Percentiles rank a stretch among this genome's conserved stretches.
Evolutionary conservation across 2,797 vertebrate genomes (phyloP).

Genomic region (Cryptoblepharus egeriae): DNA sequence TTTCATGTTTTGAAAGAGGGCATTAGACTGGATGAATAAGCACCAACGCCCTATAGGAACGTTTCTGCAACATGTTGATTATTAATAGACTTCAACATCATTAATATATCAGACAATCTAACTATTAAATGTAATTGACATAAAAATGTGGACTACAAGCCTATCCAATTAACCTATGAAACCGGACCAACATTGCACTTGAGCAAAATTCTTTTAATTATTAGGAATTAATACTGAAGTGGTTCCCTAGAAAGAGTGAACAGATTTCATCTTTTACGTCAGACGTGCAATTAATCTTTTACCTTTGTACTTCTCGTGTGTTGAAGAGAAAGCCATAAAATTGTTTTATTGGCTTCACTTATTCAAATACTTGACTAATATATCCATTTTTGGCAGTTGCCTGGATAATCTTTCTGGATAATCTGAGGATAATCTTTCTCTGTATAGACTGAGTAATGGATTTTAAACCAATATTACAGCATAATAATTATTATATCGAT

Average conservation of each 20-base stretch:
- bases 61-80: neutral
- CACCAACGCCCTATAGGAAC: neutral
- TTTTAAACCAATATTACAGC: neutral
- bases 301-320: neutral
- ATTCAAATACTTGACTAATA: neutral
- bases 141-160: neutral
- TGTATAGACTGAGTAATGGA: neutral
- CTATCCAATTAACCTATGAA: neutral
- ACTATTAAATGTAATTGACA: neutral
- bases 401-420: neutral
- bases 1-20: neutral
- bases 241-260: constrained; percentile 16
- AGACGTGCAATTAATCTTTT: neutral
- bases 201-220: neutral
- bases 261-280: neutral
- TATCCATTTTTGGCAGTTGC: neutral
- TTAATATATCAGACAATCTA: neutral
- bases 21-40: neutral
- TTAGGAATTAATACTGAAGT: neutral
- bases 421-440: neutral
- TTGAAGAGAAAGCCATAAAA: neutral
- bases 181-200: neutral
- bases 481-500: neutral
- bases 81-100: accelerated
- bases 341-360: neutral